phyloP scores from a whole-genome alignment of 2,888 invertebrate species.

The Pomacea canaliculata region DNA sequence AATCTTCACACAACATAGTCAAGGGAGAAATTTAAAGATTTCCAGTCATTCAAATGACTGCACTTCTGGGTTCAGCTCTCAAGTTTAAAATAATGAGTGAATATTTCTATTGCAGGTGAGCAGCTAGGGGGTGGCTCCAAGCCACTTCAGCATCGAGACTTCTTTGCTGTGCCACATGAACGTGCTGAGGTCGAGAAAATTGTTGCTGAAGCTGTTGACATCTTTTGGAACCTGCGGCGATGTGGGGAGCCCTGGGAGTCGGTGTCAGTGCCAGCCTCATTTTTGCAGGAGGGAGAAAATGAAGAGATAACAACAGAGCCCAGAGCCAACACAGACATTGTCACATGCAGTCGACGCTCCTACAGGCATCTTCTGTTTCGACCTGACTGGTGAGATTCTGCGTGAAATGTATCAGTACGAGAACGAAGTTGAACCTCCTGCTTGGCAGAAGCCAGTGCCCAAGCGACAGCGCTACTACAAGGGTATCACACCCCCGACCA shows the following conservation, averaged over 20 bases:
- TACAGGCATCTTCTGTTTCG: slow-evolving; percentile 67
- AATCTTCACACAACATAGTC: too few species aligned
- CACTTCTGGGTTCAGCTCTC: too few species aligned
- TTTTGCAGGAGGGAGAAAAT: slow-evolving; percentile 42
- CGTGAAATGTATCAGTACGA: slow-evolving; percentile 64
- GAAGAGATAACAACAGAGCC: neutral
- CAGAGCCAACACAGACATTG: slow-evolving; percentile 40
- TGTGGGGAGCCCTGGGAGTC: slow-evolving; percentile 58
- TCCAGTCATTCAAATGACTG: too few species aligned
- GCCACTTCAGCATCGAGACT: slow-evolving; percentile 26
- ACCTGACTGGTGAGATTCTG: slow-evolving; percentile 66
- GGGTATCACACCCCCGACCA: slow-evolving; percentile 56
- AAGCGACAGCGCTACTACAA: slow-evolving; percentile 55
- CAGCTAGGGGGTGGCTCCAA: too few species aligned
- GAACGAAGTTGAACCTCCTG: slow-evolving; percentile 65
- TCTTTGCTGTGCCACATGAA: slow-evolving; percentile 62
- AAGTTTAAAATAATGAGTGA: too few species aligned
- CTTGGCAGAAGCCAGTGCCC: slow-evolving; percentile 73
- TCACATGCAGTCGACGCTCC: slow-evolving; percentile 53
- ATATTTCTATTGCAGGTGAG: too few species aligned
- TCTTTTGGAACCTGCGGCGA: slow-evolving; percentile 59
- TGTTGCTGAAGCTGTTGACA: slow-evolving; percentile 56
- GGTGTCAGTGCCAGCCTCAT: slow-evolving; percentile 49
- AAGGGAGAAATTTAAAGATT: too few species aligned
- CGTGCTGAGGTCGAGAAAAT: slow-evolving; percentile 53